phyloP scores from a whole-genome alignment of 2,888 invertebrate species.

The Onchidella celtica region DNA sequence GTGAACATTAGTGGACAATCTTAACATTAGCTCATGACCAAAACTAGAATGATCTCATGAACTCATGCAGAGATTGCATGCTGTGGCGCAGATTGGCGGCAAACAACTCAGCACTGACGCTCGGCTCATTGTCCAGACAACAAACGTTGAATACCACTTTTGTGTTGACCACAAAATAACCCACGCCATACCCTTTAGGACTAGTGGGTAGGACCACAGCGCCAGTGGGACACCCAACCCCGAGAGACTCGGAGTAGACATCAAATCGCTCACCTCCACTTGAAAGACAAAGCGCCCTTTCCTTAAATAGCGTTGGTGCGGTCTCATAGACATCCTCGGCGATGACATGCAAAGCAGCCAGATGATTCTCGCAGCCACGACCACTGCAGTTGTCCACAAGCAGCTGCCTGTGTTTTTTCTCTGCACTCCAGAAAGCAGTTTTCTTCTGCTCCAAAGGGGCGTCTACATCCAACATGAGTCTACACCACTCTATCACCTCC shows the following conservation, averaged over 20 bases:
- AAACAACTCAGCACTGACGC: slow-evolving; percentile 21
- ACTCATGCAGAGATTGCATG: neutral
- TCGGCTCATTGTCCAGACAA: neutral
- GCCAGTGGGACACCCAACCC: slow-evolving; percentile 14
- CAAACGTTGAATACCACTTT: slow-evolving; percentile 15
- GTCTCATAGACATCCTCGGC: neutral
- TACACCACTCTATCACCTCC: slow-evolving; percentile 20
- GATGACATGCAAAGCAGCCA: slow-evolving; percentile 21
- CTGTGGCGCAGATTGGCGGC: neutral
- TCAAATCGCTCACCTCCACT: slow-evolving; percentile 12
- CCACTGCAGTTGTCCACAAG: neutral
- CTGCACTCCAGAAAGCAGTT: neutral
- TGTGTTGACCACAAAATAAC: slow-evolving; percentile 19
- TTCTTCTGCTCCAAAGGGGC: neutral
- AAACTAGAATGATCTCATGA: too few relatives aligned
- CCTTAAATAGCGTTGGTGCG: neutral
- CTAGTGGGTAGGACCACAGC: slow-evolving; percentile 19
- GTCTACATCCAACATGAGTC: neutral
- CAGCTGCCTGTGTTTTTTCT: slow-evolving; percentile 8
- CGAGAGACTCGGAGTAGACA: slow-evolving; percentile 15
- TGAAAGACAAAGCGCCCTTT: neutral
- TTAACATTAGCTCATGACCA: too few relatives aligned
- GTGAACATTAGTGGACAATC: too few relatives aligned
- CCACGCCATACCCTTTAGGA: slow-evolving; percentile 33
- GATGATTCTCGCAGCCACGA: slow-evolving; percentile 22